A percentile compares a stretch with the other conserved stretches of the same genome.
Conservation (phyloP, 2,797 vertebrate species). For the Danio albolineatus region DNA sequence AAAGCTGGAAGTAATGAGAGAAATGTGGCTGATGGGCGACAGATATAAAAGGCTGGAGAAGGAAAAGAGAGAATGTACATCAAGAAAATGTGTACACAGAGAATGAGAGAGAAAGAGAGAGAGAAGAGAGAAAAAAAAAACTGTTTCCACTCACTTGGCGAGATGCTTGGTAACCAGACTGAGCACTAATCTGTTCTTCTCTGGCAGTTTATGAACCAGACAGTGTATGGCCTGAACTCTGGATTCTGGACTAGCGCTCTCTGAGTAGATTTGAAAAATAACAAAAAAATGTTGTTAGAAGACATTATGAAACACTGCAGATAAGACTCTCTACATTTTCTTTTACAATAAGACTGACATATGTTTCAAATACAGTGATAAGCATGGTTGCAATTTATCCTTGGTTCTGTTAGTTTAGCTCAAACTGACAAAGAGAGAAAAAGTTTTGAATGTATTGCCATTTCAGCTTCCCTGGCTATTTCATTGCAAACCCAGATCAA, state of each 20-base stretch:
- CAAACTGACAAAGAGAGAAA: too few relatives aligned
- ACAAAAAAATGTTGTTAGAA: too few relatives aligned
- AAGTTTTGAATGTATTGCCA: too few relatives aligned
- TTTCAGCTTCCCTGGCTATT: too few relatives aligned
- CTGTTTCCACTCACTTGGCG: slow-evolving; percentile 87
- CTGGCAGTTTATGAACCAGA: slow-evolving; percentile 95
- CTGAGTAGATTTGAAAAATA: slow-evolving; percentile 71
- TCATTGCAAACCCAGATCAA: too few relatives aligned
- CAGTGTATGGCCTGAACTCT: slow-evolving; percentile 92
- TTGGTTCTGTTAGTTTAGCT: too few relatives aligned
- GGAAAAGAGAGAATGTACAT: slow-evolving; percentile 60
- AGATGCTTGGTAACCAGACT: slow-evolving; percentile 96
- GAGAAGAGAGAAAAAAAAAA: background rate
- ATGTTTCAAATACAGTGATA: too few relatives aligned
- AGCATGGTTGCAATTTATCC: too few relatives aligned
- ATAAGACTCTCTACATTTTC: too few relatives aligned
- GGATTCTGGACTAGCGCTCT: slow-evolving; percentile 91
- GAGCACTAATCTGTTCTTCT: slow-evolving; percentile 94
- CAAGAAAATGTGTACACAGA: slow-evolving; percentile 31
- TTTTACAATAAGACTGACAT: too few relatives aligned
- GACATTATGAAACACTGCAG: too few relatives aligned
- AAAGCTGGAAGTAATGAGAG: slow-evolving; percentile 14
- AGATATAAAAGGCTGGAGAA: slow-evolving; percentile 50
- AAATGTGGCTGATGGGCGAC: background rate
- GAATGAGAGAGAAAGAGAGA: slow-evolving; percentile 21